Percentiles rank a stretch among this genome's conserved stretches.
Evolutionary conservation across 2,888 invertebrate species (phyloP).

Genomic region (Hedya salicella): DNA sequence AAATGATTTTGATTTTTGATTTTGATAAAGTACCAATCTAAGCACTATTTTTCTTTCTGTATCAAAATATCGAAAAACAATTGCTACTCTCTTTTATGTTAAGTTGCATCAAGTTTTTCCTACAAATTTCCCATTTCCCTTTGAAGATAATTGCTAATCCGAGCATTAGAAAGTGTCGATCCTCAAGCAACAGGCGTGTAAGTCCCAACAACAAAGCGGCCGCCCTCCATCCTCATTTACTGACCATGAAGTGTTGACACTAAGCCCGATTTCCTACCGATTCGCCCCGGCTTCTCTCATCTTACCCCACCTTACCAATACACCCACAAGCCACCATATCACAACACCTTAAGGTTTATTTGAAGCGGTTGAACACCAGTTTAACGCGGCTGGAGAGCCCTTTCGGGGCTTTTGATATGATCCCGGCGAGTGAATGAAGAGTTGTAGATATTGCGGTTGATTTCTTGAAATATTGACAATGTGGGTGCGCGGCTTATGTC

Average conservation of each 20-base stretch:
- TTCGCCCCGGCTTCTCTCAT: constrained; percentile 73
- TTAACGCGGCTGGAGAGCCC: constrained; percentile 25
- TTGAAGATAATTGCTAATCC: constrained; percentile 11
- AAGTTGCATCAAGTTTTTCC: too few species aligned
- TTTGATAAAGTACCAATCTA: too few species aligned
- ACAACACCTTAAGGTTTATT: constrained; percentile 51
- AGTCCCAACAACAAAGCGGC: constrained; percentile 68
- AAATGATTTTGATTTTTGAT: too few species aligned
- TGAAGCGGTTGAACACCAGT: constrained; percentile 31
- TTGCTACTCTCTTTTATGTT: too few species aligned
- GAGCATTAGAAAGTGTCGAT: constrained; percentile 23
- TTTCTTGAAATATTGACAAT: constrained; percentile 26
- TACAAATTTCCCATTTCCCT: constrained; percentile 1
- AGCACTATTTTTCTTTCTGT: too few species aligned
- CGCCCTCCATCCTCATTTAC: constrained; percentile 61
- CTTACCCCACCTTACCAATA: constrained; percentile 55
- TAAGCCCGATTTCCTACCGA: constrained; percentile 79
- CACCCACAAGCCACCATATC: constrained; percentile 44
- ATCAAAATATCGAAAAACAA: too few species aligned
- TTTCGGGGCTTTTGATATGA: constrained; percentile 65
- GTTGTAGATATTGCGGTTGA: constrained; percentile 51
- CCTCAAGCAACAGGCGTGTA: constrained; percentile 43
- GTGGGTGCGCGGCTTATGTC: constrained; percentile 32
- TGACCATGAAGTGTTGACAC: constrained; percentile 80
- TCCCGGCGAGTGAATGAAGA: constrained; percentile 46